Evolutionary conservation across 2,797 vertebrate species (phyloP).

Genomic region (Parotocinclus haroldoi): DNA sequence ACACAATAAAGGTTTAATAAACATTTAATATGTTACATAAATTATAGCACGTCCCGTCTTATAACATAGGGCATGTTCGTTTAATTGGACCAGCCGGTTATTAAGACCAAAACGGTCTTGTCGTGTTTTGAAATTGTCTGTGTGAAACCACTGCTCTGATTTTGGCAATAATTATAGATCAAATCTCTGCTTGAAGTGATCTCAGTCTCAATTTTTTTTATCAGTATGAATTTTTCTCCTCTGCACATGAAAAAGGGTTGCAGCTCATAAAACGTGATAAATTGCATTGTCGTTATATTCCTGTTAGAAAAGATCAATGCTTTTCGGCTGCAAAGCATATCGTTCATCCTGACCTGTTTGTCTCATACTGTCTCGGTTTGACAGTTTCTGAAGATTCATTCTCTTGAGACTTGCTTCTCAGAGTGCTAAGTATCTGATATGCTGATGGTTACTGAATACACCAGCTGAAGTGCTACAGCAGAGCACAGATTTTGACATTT

Average conservation of each 20-base stretch:
- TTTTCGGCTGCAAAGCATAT: slow-evolving; percentile 14
- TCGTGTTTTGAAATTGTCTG: too few relatives aligned
- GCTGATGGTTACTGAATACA: slow-evolving; percentile 19
- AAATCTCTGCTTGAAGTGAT: not conserved
- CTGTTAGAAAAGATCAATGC: slow-evolving; percentile 24
- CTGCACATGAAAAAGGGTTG: not conserved
- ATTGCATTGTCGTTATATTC: slow-evolving; percentile 22
- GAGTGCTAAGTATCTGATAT: slow-evolving; percentile 11
- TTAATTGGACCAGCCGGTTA: too few relatives aligned
- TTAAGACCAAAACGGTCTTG: too few relatives aligned
- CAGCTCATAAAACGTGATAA: slow-evolving; percentile 4
- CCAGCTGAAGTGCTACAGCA: slow-evolving; percentile 2
- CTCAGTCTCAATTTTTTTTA: not conserved
- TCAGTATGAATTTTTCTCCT: not conserved
- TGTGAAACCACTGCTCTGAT: not conserved
- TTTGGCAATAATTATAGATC: not conserved
- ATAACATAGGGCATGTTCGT: too few relatives aligned
- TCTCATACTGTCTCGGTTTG: slow-evolving; percentile 8
- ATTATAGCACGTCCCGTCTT: too few relatives aligned
- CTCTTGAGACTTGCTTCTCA: slow-evolving; percentile 5
- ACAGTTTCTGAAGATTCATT: slow-evolving; percentile 15
- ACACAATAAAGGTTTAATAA: too few relatives aligned
- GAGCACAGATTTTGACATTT: slow-evolving; percentile 2
- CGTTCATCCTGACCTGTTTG: slow-evolving; percentile 34
- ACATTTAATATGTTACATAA: too few relatives aligned